Base-by-base conservation (phyloP, 2,113 vertebrate genomes). In the Morone saxatilis region DNA sequence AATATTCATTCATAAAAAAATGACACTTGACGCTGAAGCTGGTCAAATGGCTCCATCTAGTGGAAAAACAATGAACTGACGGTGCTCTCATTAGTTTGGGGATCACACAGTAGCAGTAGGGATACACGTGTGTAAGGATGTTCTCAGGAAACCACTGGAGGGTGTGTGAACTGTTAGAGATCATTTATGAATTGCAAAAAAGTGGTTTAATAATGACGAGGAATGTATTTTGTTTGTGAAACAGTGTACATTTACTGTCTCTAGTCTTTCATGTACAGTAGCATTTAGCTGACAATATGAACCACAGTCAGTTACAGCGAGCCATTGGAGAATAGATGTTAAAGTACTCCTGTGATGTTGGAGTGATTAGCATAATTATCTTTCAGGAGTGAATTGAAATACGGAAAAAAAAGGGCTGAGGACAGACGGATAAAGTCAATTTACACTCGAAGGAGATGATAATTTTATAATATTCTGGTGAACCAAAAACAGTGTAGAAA, bases 21-120 rank as follows among this genome's bases (percentile, higher is more conserved):
- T 3, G 8, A 45, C 7, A 38, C 0, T 2, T 0, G 5, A 5
- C 7, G 20, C 66, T 17, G 40, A 84, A 80, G 25, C 0, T 82
- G 53, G 78, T 74, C 56, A 62, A 85, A 87, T 79, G 63, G 67
- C 76, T 83, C 92, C 88, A 93, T 75, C 94, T 95, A 89, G 90
- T 92, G 94, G 92, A 25, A 0, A 10, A 1, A n/a, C 0, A 0
- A 4, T 12, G 61, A 78, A 86, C 47, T 71, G 53, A 1, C 65
- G 40, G 3, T 1, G 0, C 41, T 48, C 16, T 31, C 3, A 17
- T 56, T 76, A 7, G 22, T 66, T 51, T 38, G 47, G 19, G 22
- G 17, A 68, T 41, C 38, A 43, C 12, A 38, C 19, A 14, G 36
- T 36, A 65, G 14, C 68, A 43, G 56, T 1, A 2, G 61, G 65